Conservation (phyloP, 2,888 invertebrate species). For the Argyra leucocephala region DNA sequence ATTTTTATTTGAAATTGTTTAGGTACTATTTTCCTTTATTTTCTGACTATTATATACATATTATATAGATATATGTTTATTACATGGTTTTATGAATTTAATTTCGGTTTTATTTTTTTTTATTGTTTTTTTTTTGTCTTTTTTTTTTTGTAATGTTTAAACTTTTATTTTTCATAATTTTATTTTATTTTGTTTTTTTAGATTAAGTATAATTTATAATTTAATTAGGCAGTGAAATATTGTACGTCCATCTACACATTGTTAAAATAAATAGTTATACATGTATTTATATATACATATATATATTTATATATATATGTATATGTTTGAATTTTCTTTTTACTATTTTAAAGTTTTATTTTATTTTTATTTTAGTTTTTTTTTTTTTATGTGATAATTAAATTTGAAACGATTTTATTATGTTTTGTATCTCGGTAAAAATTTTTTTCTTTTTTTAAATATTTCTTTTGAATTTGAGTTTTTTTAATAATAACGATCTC, state of each 20-base stretch:
- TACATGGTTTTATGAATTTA: neutral
- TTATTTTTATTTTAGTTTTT: neutral
- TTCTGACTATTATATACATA: neutral
- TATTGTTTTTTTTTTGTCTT: neutral
- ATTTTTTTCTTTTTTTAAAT: too few species aligned
- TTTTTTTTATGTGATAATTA: neutral
- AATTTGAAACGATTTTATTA: neutral
- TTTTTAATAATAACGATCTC: too few species aligned
- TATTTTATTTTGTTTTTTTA: neutral
- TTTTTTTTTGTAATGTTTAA: neutral
- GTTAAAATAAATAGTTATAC: neutral
- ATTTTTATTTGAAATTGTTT: neutral
- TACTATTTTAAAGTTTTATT: neutral
- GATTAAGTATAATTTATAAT: conserved; percentile 1
- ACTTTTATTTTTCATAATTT: neutral
- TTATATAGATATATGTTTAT: neutral
- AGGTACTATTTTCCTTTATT: neutral
- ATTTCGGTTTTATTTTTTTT: neutral
- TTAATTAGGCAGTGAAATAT: conserved; percentile 6
- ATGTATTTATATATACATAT: neutral
- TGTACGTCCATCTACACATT: conserved; percentile 4
- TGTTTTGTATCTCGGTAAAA: too few species aligned
- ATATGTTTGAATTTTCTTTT: neutral
- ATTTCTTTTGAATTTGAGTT: too few species aligned
- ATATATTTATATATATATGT: neutral